A percentile compares a stretch with the other conserved stretches of the same genome.
phyloP scores from a whole-genome alignment of 1,140 invertebrate genomes.

The Chrysomallon squamiferum region DNA sequence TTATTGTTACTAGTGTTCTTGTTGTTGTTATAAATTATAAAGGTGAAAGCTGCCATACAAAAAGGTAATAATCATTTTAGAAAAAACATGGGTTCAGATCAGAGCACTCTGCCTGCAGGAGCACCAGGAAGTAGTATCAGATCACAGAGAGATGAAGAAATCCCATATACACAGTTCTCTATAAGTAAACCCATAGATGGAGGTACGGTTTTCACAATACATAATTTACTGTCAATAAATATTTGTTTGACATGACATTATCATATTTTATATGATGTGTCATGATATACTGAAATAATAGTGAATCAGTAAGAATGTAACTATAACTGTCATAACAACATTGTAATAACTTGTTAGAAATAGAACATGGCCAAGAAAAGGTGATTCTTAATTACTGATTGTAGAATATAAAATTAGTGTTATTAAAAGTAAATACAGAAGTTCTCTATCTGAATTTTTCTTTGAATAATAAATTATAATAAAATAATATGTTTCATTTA shows the following conservation, averaged over 20 bases:
- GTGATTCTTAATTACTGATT: no score
- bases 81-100: slow-evolving; percentile 54
- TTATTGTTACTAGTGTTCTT: no score
- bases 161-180: slow-evolving; percentile 94
- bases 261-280: not conserved
- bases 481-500: not conserved
- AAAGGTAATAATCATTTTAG: not conserved
- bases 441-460: no score
- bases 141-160: slow-evolving; percentile 69
- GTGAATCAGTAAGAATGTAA: not conserved
- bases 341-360: no score
- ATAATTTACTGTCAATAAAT: not conserved
- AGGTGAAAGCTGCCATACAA: no score
- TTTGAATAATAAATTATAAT: no score
- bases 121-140: slow-evolving; percentile 49
- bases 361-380: no score
- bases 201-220: slow-evolving; percentile 18
- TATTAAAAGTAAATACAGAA: no score
- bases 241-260: not conserved
- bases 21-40: no score
- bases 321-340: not conserved
- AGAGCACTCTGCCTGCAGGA: slow-evolving; percentile 53
- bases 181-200: slow-evolving; percentile 87
- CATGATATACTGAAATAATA: not conserved
- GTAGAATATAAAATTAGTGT: no score